phyloP scores from a whole-genome alignment of 2,797 vertebrate species.

The Anisognathus igniventris region DNA sequence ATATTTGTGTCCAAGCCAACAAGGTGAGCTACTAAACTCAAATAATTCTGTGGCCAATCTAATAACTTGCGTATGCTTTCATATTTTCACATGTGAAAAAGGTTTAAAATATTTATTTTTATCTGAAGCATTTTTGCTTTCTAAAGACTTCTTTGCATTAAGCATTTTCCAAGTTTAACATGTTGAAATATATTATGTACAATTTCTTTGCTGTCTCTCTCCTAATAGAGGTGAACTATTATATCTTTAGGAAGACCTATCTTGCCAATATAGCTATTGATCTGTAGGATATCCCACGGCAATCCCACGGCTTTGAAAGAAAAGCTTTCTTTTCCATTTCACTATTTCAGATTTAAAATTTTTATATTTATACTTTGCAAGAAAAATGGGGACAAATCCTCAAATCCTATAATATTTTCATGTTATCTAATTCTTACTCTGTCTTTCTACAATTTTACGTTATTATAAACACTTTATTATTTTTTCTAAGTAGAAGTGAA shows the following conservation, averaged over 20 bases:
- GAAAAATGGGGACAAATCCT: constrained; percentile 5
- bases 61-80: neutral
- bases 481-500: constrained; percentile 23
- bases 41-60: neutral
- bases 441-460: neutral
- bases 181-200: neutral
- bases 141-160: neutral
- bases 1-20: neutral
- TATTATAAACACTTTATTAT: constrained; percentile 19
- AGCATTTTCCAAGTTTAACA: neutral
- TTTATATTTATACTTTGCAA: neutral
- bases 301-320: neutral
- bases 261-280: neutral
- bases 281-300: neutral
- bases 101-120: neutral
- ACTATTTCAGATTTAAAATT: neutral
- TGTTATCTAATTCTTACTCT: neutral
- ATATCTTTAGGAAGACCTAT: neutral
- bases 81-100: neutral
- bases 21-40: neutral
- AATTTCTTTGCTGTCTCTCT: neutral
- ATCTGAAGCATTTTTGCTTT: neutral
- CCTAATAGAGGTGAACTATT: neutral
- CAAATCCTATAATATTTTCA: constrained; percentile 18
- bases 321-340: neutral